A percentile compares a stretch with the other conserved stretches of the same genome.
phyloP scores from a whole-genome alignment of 2,888 invertebrate genomes.

The Panzeria rudis region DNA sequence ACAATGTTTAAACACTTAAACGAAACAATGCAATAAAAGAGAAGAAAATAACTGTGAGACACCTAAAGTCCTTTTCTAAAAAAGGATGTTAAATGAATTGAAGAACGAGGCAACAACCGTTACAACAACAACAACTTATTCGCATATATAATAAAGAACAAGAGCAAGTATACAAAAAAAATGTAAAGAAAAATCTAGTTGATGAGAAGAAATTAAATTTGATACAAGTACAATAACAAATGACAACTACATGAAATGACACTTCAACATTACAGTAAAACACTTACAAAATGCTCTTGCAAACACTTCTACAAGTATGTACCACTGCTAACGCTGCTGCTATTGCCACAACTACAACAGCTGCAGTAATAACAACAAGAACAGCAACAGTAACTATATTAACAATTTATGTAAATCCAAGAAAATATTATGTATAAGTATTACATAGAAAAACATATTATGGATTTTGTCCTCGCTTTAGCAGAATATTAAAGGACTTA shows the following conservation, averaged over 20 bases:
- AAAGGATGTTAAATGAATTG: slow-evolving; percentile 60
- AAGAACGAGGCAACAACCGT: slow-evolving; percentile 51
- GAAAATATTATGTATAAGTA: slow-evolving; percentile 47
- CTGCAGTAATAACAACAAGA: neutral
- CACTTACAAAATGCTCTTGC: slow-evolving; percentile 39
- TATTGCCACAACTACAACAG: neutral
- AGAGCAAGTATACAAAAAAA: neutral
- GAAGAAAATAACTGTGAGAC: slow-evolving; percentile 33
- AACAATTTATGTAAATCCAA: slow-evolving; percentile 51
- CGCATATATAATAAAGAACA: neutral
- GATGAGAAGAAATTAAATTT: slow-evolving; percentile 70
- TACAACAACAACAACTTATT: slow-evolving; percentile 14
- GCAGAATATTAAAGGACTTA: neutral
- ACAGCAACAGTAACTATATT: slow-evolving; percentile 20
- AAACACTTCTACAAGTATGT: slow-evolving; percentile 24
- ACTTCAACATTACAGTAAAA: slow-evolving; percentile 66
- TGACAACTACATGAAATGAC: slow-evolving; percentile 69
- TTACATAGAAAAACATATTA: neutral
- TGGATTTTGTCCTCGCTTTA: neutral
- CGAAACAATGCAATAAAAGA: slow-evolving; percentile 12
- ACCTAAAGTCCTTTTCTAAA: slow-evolving; percentile 57
- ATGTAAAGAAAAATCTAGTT: slow-evolving; percentile 37
- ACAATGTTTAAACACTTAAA: slow-evolving; percentile 45
- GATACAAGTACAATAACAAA: slow-evolving; percentile 70
- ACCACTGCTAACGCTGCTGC: neutral